Conservation (phyloP, 2,797 vertebrate species). For the Taeniopygia guttata region DNA sequence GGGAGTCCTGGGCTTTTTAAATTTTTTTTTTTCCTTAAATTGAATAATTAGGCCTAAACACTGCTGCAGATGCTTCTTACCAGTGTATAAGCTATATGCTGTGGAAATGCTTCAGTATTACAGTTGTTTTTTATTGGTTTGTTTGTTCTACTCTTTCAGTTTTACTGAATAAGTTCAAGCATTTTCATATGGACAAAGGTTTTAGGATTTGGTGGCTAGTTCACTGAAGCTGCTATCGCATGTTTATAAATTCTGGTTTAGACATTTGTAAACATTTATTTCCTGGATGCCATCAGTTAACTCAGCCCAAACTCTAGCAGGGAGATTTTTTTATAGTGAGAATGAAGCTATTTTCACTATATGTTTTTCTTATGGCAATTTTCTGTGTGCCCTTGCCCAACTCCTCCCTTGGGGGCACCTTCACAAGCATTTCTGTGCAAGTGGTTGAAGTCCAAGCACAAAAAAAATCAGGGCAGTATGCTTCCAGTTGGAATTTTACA, state of each 20-base stretch:
- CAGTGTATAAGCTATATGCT: background rate
- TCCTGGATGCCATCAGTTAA: background rate
- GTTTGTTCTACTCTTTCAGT: background rate
- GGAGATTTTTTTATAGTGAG: background rate
- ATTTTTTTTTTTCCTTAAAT: background rate
- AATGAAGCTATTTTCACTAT: background rate
- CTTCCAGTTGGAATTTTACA: conserved; percentile 1
- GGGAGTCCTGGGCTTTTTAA: background rate
- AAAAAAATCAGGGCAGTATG: background rate
- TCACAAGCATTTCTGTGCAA: background rate
- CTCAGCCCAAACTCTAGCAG: background rate
- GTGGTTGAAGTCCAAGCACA: background rate
- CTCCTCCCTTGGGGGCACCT: background rate
- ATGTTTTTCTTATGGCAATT: background rate
- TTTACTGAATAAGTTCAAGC: background rate
- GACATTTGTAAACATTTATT: background rate
- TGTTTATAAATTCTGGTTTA: background rate
- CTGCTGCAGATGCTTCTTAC: background rate
- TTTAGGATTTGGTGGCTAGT: background rate
- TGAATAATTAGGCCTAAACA: background rate
- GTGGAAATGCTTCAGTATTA: background rate
- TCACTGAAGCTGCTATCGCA: background rate
- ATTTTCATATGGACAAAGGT: background rate
- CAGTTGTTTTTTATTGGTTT: background rate
- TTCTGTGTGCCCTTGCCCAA: background rate